A percentile compares a stretch with the other conserved stretches of the same genome.
These are phyloP conservation scores for Acleris laterana DNA, from an alignment of 2,888 invertebrate species.

Conservation along the genomic window DNA sequence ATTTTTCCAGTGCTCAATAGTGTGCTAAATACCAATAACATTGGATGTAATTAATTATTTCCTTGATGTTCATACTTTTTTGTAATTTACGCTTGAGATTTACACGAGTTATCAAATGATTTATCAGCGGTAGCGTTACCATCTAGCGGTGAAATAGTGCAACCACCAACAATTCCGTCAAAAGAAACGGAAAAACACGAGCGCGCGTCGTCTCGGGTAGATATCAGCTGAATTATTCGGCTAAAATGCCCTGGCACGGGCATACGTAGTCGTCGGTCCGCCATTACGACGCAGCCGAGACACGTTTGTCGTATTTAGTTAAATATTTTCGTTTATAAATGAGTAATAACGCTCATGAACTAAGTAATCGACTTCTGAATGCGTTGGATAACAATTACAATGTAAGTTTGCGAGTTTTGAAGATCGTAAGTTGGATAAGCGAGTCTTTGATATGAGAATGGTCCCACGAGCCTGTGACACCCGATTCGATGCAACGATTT, in stretches of 20 bases:
- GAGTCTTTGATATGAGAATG: conserved; percentile 75
- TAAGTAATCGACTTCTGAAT: conserved; percentile 98
- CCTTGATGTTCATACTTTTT: too few relatives aligned
- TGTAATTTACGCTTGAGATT: not conserved
- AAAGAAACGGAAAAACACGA: conserved; percentile 85
- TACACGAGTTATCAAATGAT: conserved; percentile 14
- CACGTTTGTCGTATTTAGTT: conserved; percentile 86
- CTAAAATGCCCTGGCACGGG: conserved; percentile 85
- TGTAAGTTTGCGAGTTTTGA: conserved; percentile 91
- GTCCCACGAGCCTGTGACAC: conserved; percentile 82
- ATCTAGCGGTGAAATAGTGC: conserved; percentile 54
- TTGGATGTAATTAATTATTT: not conserved
- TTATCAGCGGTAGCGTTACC: conserved; percentile 44
- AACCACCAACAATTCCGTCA: conserved; percentile 69
- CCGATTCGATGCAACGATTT: conserved; percentile 77
- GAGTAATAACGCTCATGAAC: conserved; percentile 93
- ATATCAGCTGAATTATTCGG: conserved; percentile 86
- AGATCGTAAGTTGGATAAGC: conserved; percentile 70
- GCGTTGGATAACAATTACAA: conserved; percentile 98
- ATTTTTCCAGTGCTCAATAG: not conserved
- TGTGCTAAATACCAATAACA: too few relatives aligned
- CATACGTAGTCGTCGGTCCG: conserved; percentile 86
- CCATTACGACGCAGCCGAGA: conserved; percentile 85
- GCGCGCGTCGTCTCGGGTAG: conserved; percentile 82
- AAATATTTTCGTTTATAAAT: conserved; percentile 88